Base-by-base conservation (phyloP, 2,797 vertebrate genomes). In the Ciconia nigra region DNA sequence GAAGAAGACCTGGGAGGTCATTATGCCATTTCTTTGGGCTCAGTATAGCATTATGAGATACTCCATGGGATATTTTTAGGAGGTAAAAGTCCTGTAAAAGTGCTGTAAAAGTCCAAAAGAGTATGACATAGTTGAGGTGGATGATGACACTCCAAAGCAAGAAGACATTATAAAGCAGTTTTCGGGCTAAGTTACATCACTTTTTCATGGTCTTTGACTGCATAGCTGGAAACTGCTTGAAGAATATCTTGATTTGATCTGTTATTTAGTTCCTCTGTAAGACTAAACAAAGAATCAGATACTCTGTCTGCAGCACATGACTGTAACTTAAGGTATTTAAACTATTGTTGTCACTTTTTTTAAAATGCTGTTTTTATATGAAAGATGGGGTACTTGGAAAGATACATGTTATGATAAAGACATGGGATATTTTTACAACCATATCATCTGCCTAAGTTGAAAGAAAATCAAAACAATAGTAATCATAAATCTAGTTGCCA, bases 251-350 rank as follows among this genome's bases (percentile, higher is more conserved):
- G 25, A 70, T 88, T 55, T 88, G 41, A 86, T 92, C 82, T 96
- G 44, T 93, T 89, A 90, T 55, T 93, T 89, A 17, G 71, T 80
- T 96, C 79, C 77, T 92, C 41, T 89, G 35, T 91, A 87, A 95
- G 72, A 83, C 63, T 84, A 85, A 93, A 95, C 72, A 69, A 94
- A 92, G 85, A 65, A 67, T 90, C 87, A 44, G 33, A 91, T 69
- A 87, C 55, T 82, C 66, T 94, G 28, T 90, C 52, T 77, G 61
- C 33, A 84, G 62, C 52, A 85, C 52, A 10, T 81, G 42, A 59
- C 44, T 87, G 77, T 94, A 90, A 93, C 73, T 69, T 80, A 73
- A 77, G 46, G 39, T 5, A 90, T 92, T 96, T 87, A 83, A 84
- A 96, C 18, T 95, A 20, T 46, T 85, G 87, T 76, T 61, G 67